Evolutionary conservation across 2,888 invertebrate species (phyloP).

Genomic region (Uropetala carovei): DNA sequence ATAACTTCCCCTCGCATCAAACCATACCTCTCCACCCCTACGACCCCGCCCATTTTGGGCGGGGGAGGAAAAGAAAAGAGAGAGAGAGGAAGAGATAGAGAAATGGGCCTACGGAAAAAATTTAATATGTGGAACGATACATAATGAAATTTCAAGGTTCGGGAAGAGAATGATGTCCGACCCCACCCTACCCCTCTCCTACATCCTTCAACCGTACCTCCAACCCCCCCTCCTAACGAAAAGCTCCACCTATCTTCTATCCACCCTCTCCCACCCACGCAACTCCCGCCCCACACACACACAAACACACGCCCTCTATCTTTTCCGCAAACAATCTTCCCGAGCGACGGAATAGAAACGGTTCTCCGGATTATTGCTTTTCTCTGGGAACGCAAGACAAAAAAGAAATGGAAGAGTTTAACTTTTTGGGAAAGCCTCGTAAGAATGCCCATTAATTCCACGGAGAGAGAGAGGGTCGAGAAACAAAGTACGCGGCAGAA

Average conservation of each 20-base stretch:
- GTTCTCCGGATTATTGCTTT: conserved; percentile 38
- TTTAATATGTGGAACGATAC: conserved; percentile 64
- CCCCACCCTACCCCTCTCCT: conserved; percentile 17
- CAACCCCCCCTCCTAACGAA: background rate
- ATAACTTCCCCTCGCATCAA: conserved; percentile 32
- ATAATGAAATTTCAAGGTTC: conserved; percentile 63
- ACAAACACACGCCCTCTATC: conserved; percentile 30
- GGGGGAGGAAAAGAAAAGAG: background rate
- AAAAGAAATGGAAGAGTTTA: conserved; percentile 28
- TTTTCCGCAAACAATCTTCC: conserved; percentile 60
- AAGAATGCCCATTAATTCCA: conserved; percentile 63
- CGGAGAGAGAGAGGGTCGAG: background rate
- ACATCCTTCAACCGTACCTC: background rate
- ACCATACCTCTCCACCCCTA: background rate
- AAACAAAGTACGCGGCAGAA: conserved; percentile 13
- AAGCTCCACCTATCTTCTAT: background rate
- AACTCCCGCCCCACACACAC: background rate
- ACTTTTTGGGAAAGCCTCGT: conserved; percentile 14
- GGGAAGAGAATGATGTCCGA: conserved; percentile 59
- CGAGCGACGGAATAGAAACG: conserved; percentile 54
- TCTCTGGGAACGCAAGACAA: conserved; percentile 34
- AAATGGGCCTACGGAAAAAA: conserved; percentile 61
- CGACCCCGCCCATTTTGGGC: background rate
- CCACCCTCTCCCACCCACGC: background rate
- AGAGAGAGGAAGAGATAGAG: conserved; percentile 49